Evolutionary conservation across 2,797 vertebrate species (phyloP), one percentile per base, ranked within the genome.

Genomic region (Monodelphis domestica): DNA sequence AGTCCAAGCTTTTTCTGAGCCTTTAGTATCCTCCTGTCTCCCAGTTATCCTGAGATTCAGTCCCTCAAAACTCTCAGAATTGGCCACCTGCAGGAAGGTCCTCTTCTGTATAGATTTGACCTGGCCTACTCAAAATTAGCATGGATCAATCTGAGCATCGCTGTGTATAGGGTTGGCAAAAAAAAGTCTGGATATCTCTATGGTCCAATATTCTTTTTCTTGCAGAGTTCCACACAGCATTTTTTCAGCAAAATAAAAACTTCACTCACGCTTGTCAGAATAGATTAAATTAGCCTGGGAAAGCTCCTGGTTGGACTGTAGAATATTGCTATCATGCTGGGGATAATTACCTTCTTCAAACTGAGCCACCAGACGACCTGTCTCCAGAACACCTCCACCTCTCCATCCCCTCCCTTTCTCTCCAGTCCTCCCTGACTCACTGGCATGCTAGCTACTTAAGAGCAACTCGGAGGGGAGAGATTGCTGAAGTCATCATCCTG

Each of bases 251-350:
- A 53, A 54, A 88, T 15, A 5, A 57, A 26, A 33, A 54, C 54
- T 87, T 33, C n/a, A 0, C 5, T 87, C 53, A 30, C 24, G 0
- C 5, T 15, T 30, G 30, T 33, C 45, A 38, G 0, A 2, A 28
- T 28, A 24, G 12, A 90, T 21, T 84, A 84, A 84, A 84, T 84
- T 84, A 50, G 24, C 21, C 70, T 84, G 70, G 70, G 70, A 50
- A 84, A 45, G 38, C 10, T 50, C 21, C 21, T 84, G 17, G 38
- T 84, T 84, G 70, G 38, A 50, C 38, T 50, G 10, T 50, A 45
- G 26, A 50, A 24, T 84, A 26, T 26, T 84, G 70, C 38, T 84
- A 21, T 84, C 38, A 84, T 45, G 21, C 9, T 84, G 70, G 45
- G 70, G 21, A 84, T 38, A 84, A 50, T 50, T 84, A 50, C 84